A percentile compares a stretch with the other conserved stretches of the same genome.
Conservation (phyloP, 1,140 invertebrate genomes). For the Acyrthosiphon pisum region DNA sequence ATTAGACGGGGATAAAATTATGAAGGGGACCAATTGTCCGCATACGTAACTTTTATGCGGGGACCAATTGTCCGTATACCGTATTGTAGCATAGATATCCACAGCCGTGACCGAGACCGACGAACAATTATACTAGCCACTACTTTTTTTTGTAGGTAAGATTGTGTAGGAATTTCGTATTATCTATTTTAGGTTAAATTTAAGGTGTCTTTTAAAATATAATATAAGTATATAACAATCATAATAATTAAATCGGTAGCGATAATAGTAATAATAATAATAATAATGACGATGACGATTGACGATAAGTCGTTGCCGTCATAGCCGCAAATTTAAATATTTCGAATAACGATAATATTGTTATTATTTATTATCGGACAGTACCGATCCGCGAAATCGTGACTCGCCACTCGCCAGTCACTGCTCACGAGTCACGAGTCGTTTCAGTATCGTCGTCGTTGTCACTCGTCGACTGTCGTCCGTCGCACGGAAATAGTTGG, state of each 20-base stretch:
- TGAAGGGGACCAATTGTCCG: no score
- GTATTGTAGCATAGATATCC: no score
- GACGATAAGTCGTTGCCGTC: neutral
- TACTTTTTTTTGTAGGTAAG: no score
- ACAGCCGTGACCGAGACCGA: neutral
- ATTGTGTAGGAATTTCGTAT: constrained; percentile 27
- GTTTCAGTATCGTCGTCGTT: neutral
- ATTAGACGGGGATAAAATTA: no score
- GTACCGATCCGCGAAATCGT: neutral
- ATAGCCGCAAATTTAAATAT: neutral
- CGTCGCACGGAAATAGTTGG: neutral
- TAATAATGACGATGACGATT: neutral
- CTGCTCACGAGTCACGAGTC: neutral
- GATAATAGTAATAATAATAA: neutral
- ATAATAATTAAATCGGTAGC: neutral
- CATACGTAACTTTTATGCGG: no score
- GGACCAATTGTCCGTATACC: no score
- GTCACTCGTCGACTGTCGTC: neutral
- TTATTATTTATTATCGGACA: neutral
- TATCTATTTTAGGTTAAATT: constrained; percentile 52
- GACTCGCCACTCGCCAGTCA: neutral
- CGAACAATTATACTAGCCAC: no score
- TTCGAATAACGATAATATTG: neutral
- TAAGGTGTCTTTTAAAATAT: neutral
- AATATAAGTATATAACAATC: neutral